phyloP scores from a whole-genome alignment of 2,888 invertebrate genomes.

The Tiphia femorata region DNA sequence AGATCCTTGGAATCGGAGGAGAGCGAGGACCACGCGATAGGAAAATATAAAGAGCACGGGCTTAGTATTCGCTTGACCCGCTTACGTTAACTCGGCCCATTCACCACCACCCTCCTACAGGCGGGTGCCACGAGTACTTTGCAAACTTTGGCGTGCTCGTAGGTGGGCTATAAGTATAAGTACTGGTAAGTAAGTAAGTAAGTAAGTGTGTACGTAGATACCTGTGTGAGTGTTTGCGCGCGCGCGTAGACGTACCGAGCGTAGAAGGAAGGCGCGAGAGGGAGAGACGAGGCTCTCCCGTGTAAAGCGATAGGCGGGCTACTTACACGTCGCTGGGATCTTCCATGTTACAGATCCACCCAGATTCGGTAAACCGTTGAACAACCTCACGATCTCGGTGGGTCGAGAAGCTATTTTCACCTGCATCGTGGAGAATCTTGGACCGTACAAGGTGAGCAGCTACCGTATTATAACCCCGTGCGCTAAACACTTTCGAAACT shows the following conservation, averaged over 20 bases:
- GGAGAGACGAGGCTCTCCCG: constrained; percentile 12
- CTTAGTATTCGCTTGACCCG: constrained; percentile 53
- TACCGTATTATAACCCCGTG: too few relatives aligned
- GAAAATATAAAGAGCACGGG: constrained; percentile 47
- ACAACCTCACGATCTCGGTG: constrained; percentile 66
- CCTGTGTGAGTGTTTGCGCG: constrained; percentile 4
- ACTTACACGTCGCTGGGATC: constrained; percentile 41
- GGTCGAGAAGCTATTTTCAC: constrained; percentile 65
- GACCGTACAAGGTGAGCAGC: constrained; percentile 65
- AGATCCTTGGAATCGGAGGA: constrained; percentile 17
- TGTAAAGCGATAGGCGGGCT: constrained; percentile 28
- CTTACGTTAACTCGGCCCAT: constrained; percentile 50
- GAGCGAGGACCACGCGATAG: constrained; percentile 28
- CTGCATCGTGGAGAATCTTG: constrained; percentile 66
- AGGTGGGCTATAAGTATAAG: constrained; percentile 42
- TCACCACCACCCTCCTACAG: too few relatives aligned
- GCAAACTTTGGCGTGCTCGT: constrained; percentile 41
- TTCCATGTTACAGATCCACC: constrained; percentile 64
- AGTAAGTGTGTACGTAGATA: constrained; percentile 26
- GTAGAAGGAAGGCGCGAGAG: constrained; percentile 4
- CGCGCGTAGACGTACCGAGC: constrained; percentile 1
- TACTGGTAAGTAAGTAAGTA: constrained; percentile 38
- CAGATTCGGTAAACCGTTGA: constrained; percentile 64
- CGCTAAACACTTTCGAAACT: too few relatives aligned
- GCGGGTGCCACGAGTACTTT: constrained; percentile 45